Percentiles rank a stretch among this genome's conserved stretches.
Conservation (phyloP, 2,797 vertebrate species). For the Choloepus didactylus region DNA sequence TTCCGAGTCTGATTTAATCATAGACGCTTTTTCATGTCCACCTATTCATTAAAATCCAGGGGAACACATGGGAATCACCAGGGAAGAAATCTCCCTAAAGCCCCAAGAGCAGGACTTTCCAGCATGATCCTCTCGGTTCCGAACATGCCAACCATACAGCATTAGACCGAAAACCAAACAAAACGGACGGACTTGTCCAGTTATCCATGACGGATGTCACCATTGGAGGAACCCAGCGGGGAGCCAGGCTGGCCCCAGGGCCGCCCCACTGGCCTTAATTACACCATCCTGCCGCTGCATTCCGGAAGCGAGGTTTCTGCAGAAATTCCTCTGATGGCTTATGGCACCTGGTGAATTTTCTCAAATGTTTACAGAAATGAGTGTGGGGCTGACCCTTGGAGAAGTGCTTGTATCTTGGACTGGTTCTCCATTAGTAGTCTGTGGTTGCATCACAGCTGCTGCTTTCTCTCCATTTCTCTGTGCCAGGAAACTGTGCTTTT, state of each 20-base stretch:
- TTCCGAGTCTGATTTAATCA: neutral
- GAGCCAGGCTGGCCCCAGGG: neutral
- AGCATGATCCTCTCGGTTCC: neutral
- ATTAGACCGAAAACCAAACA: neutral
- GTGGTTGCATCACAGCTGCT: neutral
- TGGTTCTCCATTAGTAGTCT: neutral
- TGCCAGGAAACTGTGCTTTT: neutral
- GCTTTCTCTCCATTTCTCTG: accelerated
- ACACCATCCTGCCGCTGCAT: accelerated
- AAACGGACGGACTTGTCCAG: neutral
- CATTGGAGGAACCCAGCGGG: neutral
- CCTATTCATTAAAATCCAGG: neutral
- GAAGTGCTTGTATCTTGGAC: neutral
- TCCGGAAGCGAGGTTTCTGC: neutral
- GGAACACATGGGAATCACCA: neutral
- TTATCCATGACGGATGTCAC: accelerated
- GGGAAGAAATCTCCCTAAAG: neutral
- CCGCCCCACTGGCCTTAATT: neutral
- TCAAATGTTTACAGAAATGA: neutral
- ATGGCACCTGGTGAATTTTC: neutral
- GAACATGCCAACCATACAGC: neutral
- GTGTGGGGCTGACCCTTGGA: neutral
- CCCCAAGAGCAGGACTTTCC: neutral
- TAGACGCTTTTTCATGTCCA: neutral
- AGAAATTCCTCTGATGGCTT: neutral